Evolutionary conservation across 2,113 vertebrate species (phyloP), one percentile per base, ranked within the genome.

Genomic region (Laterallus jamaicensis): DNA sequence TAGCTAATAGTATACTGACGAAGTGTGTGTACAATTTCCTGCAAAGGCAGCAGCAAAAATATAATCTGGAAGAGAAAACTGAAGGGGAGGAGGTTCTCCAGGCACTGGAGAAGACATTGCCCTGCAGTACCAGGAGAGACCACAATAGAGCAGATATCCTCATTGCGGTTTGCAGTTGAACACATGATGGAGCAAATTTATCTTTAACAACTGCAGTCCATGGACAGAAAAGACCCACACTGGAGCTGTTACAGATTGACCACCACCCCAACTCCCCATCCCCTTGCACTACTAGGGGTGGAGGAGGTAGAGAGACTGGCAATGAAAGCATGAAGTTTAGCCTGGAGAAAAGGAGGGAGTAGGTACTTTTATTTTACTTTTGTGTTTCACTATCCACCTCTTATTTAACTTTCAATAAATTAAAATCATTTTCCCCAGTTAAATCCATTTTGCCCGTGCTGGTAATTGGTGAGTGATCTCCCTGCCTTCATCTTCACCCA

Each of bases 271-370:
- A 16, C 35, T 40, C 55, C 18, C 15, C 31, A 9, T 12, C 8
- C 37, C 11, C 7, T 21, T 69, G 39, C 11, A 40, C 29, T 56
- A 28, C 13, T 16, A 37, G 13, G 6, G 2, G 5, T 20, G 11
- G 18, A 10, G 1, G 0, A 68, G 5, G 5, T 20, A 55, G 17
- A 66, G 11, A 31, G 68, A 16, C 32, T 3, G 2, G 19, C 15
- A 91, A 35, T 7, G 24, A 62, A 78, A 40, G 10, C 35, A 21
- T 15, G 16, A 77, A 78, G 26, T 9, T 37, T 20, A 78, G 26
- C 16, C 64, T 17, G 31, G 12, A 21, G 31, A 60, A 69, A 86
- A 59, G 10, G 20, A 44, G 3, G 6, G 22, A 10, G 10, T 17
- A 79, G 26, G 15, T 18, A 9, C 22, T 79, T 79, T 70, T 62